Base-by-base conservation (phyloP, 53 echinoderm and acorn worm genomes). In the Holothuria leucospilota region DNA sequence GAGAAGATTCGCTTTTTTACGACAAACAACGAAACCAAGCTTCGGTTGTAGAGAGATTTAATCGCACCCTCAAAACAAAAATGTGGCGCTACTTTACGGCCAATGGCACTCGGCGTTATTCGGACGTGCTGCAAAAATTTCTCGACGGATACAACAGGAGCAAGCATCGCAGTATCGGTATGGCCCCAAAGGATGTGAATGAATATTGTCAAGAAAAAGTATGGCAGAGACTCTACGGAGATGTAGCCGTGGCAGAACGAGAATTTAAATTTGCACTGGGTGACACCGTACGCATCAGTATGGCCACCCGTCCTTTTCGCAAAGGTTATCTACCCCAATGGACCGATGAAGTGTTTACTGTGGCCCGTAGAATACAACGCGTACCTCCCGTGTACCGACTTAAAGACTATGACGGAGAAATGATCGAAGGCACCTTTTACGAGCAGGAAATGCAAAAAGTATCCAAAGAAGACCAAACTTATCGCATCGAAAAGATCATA, bases 11-110 rank as follows among this genome's bases (percentile, higher is more conserved):
- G 59, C 12, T 88, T 82, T 53, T 85, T 88, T 63, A 88, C 85
- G 10, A 87, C 79, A 8, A 75, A 88, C 63, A 91, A 91, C 46
- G 85, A 91, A 39, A 85, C 85, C 42, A 91, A 38, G 85, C 85
- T 1, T 88, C 62, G 6, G 38, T 88, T 20, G 75, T 87, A 4
- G 87, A 91, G 65, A 26, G 91, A 23, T 73, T 91, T 49, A 84
- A 91, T 28, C 73, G 92, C 23, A 80, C 91, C 1, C n/a, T n/a
- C n/a, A n/a, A n/a, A n/a, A n/a, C n/a, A n/a, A n/a, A n/a, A n/a
- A n/a, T n/a, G n/a, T n/a, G n/a, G n/a, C n/a, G n/a, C n/a, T n/a
- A n/a, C n/a, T n/a, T n/a, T n/a, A n/a, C n/a, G n/a, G n/a, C n/a
- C 23, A 85, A 2, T 68, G 78, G 26, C n/a, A 78, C 86, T 56